phyloP scores from a whole-genome alignment of 2,888 invertebrate species.

The Julus scandinavius region DNA sequence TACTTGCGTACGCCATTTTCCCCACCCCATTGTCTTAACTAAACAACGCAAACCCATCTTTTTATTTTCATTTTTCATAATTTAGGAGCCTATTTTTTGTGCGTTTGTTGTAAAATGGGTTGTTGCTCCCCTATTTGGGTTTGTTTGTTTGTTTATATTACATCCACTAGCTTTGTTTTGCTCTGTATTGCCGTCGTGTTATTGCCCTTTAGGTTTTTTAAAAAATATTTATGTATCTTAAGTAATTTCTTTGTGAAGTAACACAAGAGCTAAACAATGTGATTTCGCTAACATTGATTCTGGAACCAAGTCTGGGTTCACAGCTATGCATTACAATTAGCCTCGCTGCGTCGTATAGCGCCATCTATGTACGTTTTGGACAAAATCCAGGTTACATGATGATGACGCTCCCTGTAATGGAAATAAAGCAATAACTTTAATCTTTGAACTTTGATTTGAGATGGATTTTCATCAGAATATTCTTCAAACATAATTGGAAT shows the following conservation, averaged over 20 bases:
- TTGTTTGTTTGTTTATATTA: conserved; percentile 16
- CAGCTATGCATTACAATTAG: neutral
- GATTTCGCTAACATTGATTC: neutral
- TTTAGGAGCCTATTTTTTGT: neutral
- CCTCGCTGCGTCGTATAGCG: neutral
- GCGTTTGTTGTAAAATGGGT: neutral
- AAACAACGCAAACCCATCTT: conserved; percentile 21
- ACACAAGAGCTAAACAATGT: neutral
- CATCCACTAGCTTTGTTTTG: neutral
- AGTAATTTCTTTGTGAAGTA: conserved; percentile 3
- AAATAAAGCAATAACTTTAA: too few relatives aligned
- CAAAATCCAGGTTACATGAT: too few relatives aligned
- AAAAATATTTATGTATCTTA: conserved; percentile 1
- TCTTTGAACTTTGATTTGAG: too few relatives aligned
- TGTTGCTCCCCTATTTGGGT: conserved; percentile 32
- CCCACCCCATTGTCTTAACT: neutral
- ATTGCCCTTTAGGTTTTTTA: neutral
- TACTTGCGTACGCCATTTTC: neutral
- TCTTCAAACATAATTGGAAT: neutral
- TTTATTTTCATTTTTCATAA: conserved; percentile 39
- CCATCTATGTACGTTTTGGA: neutral
- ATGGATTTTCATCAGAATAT: neutral
- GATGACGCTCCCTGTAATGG: too few relatives aligned
- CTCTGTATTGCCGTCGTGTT: neutral
- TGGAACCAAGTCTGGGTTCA: neutral